These are phyloP conservation scores for Mormoops blainvillei DNA, from an alignment of 2,113 vertebrate genomes.

Conservation along the genomic window DNA sequence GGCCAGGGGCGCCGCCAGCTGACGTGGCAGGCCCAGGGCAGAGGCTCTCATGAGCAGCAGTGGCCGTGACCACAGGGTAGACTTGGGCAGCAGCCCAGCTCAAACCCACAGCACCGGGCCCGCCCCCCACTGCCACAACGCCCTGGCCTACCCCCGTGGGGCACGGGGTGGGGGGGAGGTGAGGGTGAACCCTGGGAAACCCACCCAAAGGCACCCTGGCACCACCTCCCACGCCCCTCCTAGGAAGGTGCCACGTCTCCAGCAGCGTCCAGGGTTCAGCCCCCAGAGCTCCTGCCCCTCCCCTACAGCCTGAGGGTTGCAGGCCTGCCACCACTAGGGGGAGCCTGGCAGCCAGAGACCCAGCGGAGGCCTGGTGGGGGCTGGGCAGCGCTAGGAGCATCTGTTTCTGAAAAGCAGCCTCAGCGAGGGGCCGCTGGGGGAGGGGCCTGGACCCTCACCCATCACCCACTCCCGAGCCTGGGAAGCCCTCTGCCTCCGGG, in stretches of 20 bases:
- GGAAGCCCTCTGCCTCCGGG: slow-evolving; percentile 7
- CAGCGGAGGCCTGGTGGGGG: not conserved
- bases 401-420: slow-evolving; percentile 25
- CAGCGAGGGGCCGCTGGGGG: not conserved
- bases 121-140: not conserved
- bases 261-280: not conserved
- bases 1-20: not conserved
- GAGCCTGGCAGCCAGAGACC: not conserved
- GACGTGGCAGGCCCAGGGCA: slow-evolving; percentile 60
- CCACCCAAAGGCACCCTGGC: not conserved
- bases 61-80: slow-evolving; percentile 47
- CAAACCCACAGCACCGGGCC: slow-evolving; percentile 44
- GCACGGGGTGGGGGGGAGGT: not conserved
- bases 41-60: slow-evolving; percentile 5
- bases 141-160: not conserved
- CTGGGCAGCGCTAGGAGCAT: not conserved
- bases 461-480: not conserved
- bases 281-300: not conserved
- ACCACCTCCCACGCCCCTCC: not conserved
- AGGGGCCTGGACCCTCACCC: slow-evolving; percentile 31
- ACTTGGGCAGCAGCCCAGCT: slow-evolving; percentile 59
- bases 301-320: not conserved
- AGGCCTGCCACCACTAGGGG: slow-evolving; percentile 46
- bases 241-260: slow-evolving; percentile 17
- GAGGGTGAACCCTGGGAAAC: not conserved